phyloP scores from a whole-genome alignment of 92 coral and sea anemone genomes.

The Epizoanthus illoricatus region DNA sequence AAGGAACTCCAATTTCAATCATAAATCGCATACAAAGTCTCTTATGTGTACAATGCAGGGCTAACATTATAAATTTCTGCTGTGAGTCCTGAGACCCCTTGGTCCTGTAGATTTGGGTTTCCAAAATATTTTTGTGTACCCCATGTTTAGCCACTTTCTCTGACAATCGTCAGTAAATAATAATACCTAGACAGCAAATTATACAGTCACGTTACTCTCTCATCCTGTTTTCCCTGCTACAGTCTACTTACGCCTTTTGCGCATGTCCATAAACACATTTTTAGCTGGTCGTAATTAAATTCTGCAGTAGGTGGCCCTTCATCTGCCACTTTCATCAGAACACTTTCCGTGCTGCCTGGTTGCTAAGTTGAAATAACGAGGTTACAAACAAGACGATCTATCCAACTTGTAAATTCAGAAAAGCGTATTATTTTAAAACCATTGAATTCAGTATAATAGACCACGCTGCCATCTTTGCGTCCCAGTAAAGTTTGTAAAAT shows the following conservation, averaged over 20 bases:
- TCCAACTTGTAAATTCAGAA: no score
- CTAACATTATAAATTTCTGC: background rate
- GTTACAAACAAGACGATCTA: no score
- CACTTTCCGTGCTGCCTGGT: background rate
- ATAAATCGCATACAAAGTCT: no score
- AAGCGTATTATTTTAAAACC: no score
- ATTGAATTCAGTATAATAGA: no score
- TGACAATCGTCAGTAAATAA: background rate
- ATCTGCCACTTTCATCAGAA: background rate
- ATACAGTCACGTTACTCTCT: background rate
- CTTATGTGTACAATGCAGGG: background rate
- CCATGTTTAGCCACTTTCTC: background rate
- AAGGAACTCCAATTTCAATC: no score
- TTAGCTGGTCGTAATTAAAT: background rate
- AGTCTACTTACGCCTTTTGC: background rate
- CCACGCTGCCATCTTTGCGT: no score
- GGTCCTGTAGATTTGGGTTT: background rate
- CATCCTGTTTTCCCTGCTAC: background rate
- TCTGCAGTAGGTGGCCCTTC: background rate
- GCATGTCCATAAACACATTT: background rate
- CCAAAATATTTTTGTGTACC: background rate
- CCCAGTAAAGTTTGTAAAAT: no score
- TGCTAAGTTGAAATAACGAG: no score
- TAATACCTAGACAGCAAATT: background rate
- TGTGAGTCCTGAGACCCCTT: background rate